Evolutionary conservation across 1,140 invertebrate genomes (phyloP).

Genomic region (Zaprionus lachaisei): DNA sequence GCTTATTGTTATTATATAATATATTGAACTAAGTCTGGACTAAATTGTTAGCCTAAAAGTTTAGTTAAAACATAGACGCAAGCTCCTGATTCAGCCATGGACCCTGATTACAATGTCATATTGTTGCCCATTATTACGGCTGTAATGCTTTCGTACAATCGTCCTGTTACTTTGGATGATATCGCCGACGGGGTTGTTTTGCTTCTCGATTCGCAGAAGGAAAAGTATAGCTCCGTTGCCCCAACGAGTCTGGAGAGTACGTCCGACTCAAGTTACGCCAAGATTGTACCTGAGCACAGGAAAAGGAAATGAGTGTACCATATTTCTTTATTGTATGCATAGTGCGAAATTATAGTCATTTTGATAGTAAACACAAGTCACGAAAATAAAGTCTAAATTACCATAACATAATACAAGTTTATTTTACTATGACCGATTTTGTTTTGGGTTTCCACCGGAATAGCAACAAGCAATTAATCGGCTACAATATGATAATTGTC

Average conservation of each 20-base stretch:
- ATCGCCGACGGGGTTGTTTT: constrained; percentile 47
- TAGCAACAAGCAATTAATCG: too few relatives aligned
- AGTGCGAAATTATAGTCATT: too few relatives aligned
- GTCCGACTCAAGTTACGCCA: constrained; percentile 14
- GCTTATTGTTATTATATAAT: background rate
- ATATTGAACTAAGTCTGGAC: background rate
- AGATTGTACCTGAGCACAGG: background rate
- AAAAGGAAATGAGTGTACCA: constrained; percentile 9
- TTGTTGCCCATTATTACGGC: constrained; percentile 56
- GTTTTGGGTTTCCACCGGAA: too few relatives aligned
- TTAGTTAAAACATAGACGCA: background rate
- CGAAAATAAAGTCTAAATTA: too few relatives aligned
- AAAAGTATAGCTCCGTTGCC: constrained; percentile 8
- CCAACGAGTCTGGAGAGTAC: constrained; percentile 5
- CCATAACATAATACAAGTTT: too few relatives aligned
- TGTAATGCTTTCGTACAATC: constrained; percentile 61
- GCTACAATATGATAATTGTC: too few relatives aligned
- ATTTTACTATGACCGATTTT: too few relatives aligned
- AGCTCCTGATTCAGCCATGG: constrained; percentile 37
- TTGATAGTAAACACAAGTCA: too few relatives aligned
- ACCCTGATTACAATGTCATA: constrained; percentile 48
- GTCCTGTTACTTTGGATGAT: constrained; percentile 59
- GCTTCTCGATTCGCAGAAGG: constrained; percentile 45
- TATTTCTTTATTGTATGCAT: constrained; percentile 2
- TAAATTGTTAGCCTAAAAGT: background rate